Evolutionary conservation across 2,797 vertebrate genomes (phyloP), one percentile per base, ranked within the genome.

Genomic region (Hirundo rustica): DNA sequence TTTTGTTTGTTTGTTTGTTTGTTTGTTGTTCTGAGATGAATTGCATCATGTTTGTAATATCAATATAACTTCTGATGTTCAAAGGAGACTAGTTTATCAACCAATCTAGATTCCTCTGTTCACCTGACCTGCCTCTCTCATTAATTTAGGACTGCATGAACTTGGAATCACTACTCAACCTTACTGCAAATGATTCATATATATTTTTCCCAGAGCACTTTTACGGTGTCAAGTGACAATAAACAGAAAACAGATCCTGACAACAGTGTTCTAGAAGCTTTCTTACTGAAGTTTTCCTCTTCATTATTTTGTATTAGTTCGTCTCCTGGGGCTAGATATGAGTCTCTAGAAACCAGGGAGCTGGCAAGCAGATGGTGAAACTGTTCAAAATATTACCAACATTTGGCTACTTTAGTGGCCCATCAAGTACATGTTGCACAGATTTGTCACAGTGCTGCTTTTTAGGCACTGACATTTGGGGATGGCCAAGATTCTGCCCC

Each of bases 31-130:
- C 66, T 30, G 44, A 78, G 23, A 51, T 62, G 44, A 36, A 65
- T 75, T 80, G 58, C 61, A 34, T 61, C 16, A 29, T 72, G 23
- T 84, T 91, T 88, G 62, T 76, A 80, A 58, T 85, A 72, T 72
- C 50, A 86, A 18, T 88, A 92, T 88, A 92, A 68, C 42, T 50
- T 57, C 66, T 87, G 68, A 71, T 74, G 42, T 76, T 88, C 54
- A 74, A 89, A 87, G 67, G 38, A 85, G 42, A 74, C 36, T 58
- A 54, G 22, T 87, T 94, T 88, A 71, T 85, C 50, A 87, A 89
- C 50, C 7, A 73, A 68, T 60, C 30, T 76, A 58, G 34, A 64
- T 71, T 64, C 21, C 21, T 82, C 53, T 82, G 34, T 85, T 89
- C 57, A 71, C 17, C 57, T 71, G 70, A 79, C 34, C 57, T 74